These are phyloP conservation scores for Drosophila diplacantha DNA, from an alignment of 2,888 invertebrate genomes.

Conservation along the genomic window DNA sequence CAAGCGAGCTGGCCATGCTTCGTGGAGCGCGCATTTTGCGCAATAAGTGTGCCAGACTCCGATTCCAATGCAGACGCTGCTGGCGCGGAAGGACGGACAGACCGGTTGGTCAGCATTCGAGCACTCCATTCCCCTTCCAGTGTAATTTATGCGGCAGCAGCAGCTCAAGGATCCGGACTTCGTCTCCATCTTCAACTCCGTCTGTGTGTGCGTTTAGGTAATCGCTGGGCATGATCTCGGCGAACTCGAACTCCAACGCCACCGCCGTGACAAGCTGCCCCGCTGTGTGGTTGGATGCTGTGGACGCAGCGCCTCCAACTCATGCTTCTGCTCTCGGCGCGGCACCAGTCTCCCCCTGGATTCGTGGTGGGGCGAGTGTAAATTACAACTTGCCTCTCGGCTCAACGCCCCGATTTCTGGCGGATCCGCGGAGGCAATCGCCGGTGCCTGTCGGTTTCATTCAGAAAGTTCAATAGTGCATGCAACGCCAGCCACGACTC, in stretches of 20 bases:
- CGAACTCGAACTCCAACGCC: constrained; percentile 48
- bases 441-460: constrained; percentile 69
- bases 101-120: constrained; percentile 59
- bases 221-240: constrained; percentile 67
- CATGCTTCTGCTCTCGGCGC: constrained; percentile 21
- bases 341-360: constrained; percentile 46
- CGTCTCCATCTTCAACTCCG: constrained; percentile 7
- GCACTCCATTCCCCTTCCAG: constrained; percentile 42
- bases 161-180: constrained; percentile 65
- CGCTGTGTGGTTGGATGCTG: constrained; percentile 55
- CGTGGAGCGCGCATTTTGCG: constrained; percentile 70
- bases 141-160: constrained; percentile 68
- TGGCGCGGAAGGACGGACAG: constrained; percentile 33
- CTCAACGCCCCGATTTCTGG: constrained; percentile 37
- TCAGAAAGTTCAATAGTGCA: constrained; percentile 72
- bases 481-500: constrained; percentile 54
- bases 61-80: constrained; percentile 32
- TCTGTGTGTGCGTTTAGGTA: constrained; percentile 67
- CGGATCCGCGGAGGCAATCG: constrained; percentile 32
- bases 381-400: constrained; percentile 64
- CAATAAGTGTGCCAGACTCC: constrained; percentile 67
- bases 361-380: constrained; percentile 59
- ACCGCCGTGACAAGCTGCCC: constrained; percentile 68
- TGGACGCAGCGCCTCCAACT: constrained; percentile 27
- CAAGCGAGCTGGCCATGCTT: constrained; percentile 62